Evolutionary conservation across 2,888 invertebrate genomes (phyloP), one percentile per base, ranked within the genome.

Genomic region (Brenthis hecate): DNA sequence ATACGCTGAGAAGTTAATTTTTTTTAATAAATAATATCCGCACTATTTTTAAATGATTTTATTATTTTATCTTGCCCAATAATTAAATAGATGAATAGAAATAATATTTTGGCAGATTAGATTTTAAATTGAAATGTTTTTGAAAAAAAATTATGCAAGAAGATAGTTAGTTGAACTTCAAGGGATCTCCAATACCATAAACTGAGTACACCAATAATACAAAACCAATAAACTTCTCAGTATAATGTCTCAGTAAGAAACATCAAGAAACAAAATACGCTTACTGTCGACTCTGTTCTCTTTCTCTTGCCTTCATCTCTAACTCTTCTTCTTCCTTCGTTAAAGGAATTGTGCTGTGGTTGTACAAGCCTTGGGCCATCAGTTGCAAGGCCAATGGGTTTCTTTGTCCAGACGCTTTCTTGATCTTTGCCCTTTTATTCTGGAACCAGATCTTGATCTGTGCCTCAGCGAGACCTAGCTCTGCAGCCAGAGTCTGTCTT

Each of bases 371-470:
- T 84, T 98, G 98, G 0, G 98, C 98, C 97, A 98, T 98, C 77
- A 98, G 94, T 81, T 98, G 98, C 68, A 98, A 83, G 0, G 98
- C 98, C 66, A 98, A 90, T 0, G 97, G 96, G 87, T 98, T 97
- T 81, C 96, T 95, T 76, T 96, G 96, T 0, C 98, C 98, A 0
- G 95, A 95, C 0, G 97, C 95, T 85, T 99, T 99, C 94, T 99
- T 99, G 86, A 98, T 96, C 92, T 99, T 99, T 73, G 99, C 99
- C 16, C 99, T 94, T 86, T 99, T 98, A 92, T 99, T 98, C 93
- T 99, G 98, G 93, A 98, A 98, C 98, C 98, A 98, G 86, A 98
- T 98, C 94, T 98, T 98, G 85, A 98, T 99, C 92, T 99, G 99
- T 0, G 98, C 98, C 87, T 99, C 99, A 79, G 99, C 98, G 71